Evolutionary conservation across 2,888 invertebrate species (phyloP).

Genomic region (Rotaria macrura): DNA sequence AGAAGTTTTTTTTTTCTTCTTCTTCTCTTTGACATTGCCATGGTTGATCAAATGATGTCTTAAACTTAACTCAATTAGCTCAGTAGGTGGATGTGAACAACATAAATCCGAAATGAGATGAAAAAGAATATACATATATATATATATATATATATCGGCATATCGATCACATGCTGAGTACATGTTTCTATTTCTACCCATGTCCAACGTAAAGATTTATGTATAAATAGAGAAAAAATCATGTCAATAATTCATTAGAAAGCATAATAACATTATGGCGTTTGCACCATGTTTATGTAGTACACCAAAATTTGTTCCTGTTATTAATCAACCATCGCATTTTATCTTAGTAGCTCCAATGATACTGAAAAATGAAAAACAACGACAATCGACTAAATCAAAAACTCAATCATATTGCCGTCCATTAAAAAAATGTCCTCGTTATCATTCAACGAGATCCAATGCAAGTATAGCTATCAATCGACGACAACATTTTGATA

Average conservation of each 20-base stretch:
- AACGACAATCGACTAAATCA: background rate
- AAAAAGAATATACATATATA: too few relatives aligned
- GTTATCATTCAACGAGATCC: background rate
- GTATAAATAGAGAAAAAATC: background rate
- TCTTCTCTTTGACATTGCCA: background rate
- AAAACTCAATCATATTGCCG: background rate
- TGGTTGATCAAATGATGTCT: background rate
- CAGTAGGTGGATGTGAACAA: background rate
- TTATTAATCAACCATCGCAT: background rate
- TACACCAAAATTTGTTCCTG: background rate
- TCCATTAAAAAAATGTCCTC: background rate
- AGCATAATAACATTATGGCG: background rate
- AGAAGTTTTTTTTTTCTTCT: background rate
- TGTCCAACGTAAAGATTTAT: background rate
- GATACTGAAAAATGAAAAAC: background rate
- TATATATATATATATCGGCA: background rate
- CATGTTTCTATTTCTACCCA: background rate
- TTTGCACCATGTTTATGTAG: background rate
- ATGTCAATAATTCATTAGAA: background rate
- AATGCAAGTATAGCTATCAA: conserved; percentile 1
- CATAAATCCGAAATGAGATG: background rate
- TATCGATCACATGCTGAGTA: background rate
- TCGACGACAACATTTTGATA: background rate
- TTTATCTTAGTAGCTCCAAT: background rate
- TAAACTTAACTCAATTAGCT: background rate